Evolutionary conservation across 2,888 invertebrate species (phyloP), one percentile per base, ranked within the genome.

Genomic region (Sesia apiformis): DNA sequence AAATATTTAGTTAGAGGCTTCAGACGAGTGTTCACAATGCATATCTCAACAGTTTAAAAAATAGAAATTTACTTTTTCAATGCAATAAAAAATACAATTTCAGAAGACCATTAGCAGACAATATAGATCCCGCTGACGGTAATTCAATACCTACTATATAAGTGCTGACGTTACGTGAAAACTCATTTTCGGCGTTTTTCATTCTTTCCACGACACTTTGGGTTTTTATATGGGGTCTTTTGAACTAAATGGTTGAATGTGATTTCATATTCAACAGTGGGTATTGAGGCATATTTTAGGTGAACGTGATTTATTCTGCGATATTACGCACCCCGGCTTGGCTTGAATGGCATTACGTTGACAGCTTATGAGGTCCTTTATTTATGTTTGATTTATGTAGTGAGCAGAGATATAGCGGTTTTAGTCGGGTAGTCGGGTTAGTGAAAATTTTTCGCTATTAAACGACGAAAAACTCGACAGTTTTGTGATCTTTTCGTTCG

Each of bases 361-460:
- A 84, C 85, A 86, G 80, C 81, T 84, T 87, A 85, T 84, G 83
- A 85, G 86, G 79, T 81, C 81, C 84, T 84, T 85, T 86, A 85
- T 86, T 83, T 86, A 79, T 76, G 74, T 78, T 72, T 86, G 87
- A 87, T 86, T 86, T 87, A 87, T 86, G 84, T 85, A 84, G 81
- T 81, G 79, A 76, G 75, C 74, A 78, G 70, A 83, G 83, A 84
- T 84, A 84, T 70, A 71, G 68, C 64, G 63, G 64, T 64, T 67
- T 63, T 69, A 67, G 67, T 59, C 61, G 60, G 59, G 52, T 52
- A 39, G 40, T 57, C 52, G 53, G 60, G 63, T 62, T 65, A 69
- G 71, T 64, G 63, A 70, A 69, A 63, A 53, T 70, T 74, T 70
- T 70, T 65, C 57, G 64, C 64, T 65, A 69, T 65, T 63, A 66